Percentiles rank a stretch among this genome's conserved stretches.
phyloP scores from a whole-genome alignment of 2,113 vertebrate genomes.

The Cyprinodon brontotheroides region DNA sequence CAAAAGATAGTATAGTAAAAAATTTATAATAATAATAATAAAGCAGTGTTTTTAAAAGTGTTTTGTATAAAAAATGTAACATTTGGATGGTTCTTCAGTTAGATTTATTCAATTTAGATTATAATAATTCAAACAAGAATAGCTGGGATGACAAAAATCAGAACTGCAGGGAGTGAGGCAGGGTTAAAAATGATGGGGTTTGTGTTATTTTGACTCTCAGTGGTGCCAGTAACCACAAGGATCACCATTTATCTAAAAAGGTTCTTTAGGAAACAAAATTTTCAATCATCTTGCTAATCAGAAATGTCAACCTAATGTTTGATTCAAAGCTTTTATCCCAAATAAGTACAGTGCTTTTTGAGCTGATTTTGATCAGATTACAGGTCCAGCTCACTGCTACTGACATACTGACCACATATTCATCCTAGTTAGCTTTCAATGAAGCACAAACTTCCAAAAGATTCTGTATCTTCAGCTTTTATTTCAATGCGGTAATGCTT shows the following conservation, averaged over 20 bases:
- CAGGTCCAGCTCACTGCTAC: conserved; percentile 11
- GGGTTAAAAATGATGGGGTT: not conserved
- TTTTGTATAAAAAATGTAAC: not conserved
- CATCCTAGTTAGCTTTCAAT: conserved; percentile 33
- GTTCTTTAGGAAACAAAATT: not conserved
- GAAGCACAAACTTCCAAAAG: conserved; percentile 9
- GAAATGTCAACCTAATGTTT: not conserved
- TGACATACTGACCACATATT: conserved; percentile 30
- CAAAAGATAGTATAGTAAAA: not conserved
- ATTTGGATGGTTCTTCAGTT: not conserved
- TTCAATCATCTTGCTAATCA: not conserved
- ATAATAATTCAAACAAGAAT: not conserved
- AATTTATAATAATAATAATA: not conserved
- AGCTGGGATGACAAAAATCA: not conserved
- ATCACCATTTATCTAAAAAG: conserved; percentile 2
- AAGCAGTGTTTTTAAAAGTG: not conserved
- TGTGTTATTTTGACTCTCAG: not conserved
- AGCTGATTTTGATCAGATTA: not conserved
- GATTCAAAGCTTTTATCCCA: not conserved
- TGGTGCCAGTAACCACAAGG: not conserved
- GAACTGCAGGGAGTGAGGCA: not conserved
- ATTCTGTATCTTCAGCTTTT: conserved; percentile 5
- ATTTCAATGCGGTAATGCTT: not conserved
- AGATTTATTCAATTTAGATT: not conserved
- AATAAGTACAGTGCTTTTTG: not conserved